These are phyloP conservation scores for Isaurus tuberculatus DNA, from an alignment of 92 coral and sea anemone genomes.

Conservation along the genomic window DNA sequence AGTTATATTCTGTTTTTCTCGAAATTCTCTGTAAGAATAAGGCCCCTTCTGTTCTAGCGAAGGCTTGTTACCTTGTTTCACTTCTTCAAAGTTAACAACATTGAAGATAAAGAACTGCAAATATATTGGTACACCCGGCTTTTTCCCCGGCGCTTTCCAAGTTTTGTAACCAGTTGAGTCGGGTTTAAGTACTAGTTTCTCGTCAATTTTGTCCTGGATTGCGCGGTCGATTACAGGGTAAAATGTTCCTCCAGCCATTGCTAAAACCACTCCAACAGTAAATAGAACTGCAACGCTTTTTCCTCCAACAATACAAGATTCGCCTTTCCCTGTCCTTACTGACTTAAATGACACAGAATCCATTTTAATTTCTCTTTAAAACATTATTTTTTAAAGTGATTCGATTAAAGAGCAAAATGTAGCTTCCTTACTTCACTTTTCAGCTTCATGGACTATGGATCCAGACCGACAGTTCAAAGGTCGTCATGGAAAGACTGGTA, in stretches of 20 bases:
- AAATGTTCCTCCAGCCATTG: constrained; percentile 61
- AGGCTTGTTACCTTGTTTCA: constrained; percentile 64
- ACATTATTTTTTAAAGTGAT: too few relatives aligned
- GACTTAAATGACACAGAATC: constrained; percentile 26
- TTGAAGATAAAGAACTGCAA: constrained; percentile 78
- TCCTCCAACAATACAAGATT: constrained; percentile 74
- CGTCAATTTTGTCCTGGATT: constrained; percentile 75
- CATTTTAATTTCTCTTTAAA: too few relatives aligned
- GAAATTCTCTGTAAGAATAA: constrained; percentile 84
- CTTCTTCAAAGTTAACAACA: constrained; percentile 70
- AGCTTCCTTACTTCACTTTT: too few relatives aligned
- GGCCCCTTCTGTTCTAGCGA: constrained; percentile 81
- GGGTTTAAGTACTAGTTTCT: constrained; percentile 75
- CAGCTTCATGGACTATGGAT: too few relatives aligned
- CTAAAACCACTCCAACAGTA: constrained; percentile 72
- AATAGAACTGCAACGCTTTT: constrained; percentile 76
- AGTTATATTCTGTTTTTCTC: constrained; percentile 76
- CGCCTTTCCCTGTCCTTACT: neutral
- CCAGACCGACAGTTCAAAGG: too few relatives aligned
- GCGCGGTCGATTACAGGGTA: constrained; percentile 72
- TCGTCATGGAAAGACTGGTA: too few relatives aligned
- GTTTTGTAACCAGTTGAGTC: constrained; percentile 68
- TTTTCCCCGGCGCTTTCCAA: constrained; percentile 64
- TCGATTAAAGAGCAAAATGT: too few relatives aligned
- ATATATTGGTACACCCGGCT: constrained; percentile 80